Evolutionary conservation across 2,797 vertebrate genomes (phyloP), one percentile per base, ranked within the genome.

Genomic region (Merluccius polli): DNA sequence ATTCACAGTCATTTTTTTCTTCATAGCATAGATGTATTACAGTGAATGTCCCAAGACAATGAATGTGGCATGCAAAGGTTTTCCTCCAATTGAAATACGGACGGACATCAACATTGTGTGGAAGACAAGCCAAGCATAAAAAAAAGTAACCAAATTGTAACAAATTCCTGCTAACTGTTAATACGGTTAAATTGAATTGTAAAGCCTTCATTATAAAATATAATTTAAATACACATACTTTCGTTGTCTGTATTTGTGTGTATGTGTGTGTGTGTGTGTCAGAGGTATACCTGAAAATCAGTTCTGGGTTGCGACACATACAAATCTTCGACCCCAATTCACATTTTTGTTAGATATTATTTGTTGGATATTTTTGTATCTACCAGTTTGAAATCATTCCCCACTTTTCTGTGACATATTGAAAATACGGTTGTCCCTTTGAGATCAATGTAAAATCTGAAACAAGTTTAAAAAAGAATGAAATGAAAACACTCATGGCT

Each of bases 351-450:
- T 86, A 82, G 81, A 85, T 82, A 75, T 76, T 1, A 79, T 84
- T 78, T 74, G 6, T 41, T n/a, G 0, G 44, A 8, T 79, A 13
- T 72, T 15, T 72, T 44, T 77, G 73, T 71, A 33, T 75, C 18
- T 63, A 41, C 73, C 44, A 74, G 67, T 68, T 68, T 76, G 68
- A 84, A 81, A 86, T 74, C 73, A 71, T 8, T 76, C 36, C 79
- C 72, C 67, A 79, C 76, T 32, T 69, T 7, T 9, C 16, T 80
- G 73, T 77, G 41, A 68, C 82, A 48, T 78, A 77, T 79, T 11
- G 1, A 81, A 70, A 44, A 52, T 83, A 73, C 73, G 83, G 65
- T 81, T 85, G 77, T 93, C 91, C 92, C 88, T 94, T 92, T 91
- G 36, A 84, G 71, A 87, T 75, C 68, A 74, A 82, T 74, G 27